Percentiles rank a stretch among this genome's conserved stretches.
These are phyloP conservation scores for Phylloscopus whistleri DNA, from an alignment of 2,113 vertebrate species.

Conservation along the genomic window DNA sequence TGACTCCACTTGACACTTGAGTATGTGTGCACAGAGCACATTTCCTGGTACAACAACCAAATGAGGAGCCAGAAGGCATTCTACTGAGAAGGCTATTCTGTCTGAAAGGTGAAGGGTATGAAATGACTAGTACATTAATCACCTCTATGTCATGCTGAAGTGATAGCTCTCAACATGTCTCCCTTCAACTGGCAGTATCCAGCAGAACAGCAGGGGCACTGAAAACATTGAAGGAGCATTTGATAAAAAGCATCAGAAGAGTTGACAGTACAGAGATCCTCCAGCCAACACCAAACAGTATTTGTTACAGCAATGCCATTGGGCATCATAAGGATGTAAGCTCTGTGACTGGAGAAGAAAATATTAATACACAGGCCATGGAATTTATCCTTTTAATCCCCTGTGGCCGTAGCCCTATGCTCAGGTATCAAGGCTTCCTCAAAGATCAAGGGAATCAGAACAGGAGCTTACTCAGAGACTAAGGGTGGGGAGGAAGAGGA, in stretches of 20 bases:
- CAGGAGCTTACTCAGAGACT: neutral
- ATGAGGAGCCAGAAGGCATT: neutral
- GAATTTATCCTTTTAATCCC: conserved; percentile 28
- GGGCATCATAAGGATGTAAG: neutral
- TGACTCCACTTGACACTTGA: neutral
- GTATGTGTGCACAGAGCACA: neutral
- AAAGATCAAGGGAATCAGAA: neutral
- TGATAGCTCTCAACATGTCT: neutral
- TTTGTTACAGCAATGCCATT: neutral
- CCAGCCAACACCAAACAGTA: neutral
- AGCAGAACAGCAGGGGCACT: neutral
- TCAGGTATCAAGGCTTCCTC: conserved; percentile 3
- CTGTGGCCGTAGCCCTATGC: neutral
- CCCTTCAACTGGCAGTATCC: neutral
- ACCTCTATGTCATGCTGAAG: neutral
- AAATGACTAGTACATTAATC: neutral
- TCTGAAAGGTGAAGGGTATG: neutral
- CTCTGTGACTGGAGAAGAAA: neutral
- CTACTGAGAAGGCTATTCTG: neutral
- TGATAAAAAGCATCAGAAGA: neutral
- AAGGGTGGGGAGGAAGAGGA: neutral
- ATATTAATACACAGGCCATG: neutral
- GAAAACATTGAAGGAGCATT: neutral
- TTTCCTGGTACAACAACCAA: neutral
- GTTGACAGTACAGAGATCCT: neutral